Evolutionary conservation across 35 echinoderm and acorn worm species (phyloP).

Genomic region (Ophioderma brevispina): DNA sequence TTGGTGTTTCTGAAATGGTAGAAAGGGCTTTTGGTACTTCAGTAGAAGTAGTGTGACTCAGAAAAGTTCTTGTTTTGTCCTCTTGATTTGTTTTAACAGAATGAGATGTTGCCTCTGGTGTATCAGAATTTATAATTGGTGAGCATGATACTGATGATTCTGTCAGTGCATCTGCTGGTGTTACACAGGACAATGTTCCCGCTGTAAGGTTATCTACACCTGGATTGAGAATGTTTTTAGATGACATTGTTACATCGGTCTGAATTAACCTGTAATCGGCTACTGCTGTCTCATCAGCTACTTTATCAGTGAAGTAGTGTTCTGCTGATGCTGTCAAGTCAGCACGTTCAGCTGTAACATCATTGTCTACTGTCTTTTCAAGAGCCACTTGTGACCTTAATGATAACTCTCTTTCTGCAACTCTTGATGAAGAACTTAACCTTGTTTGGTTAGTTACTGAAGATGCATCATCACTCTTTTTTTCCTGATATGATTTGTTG

Average conservation of each 20-base stretch:
- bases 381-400: not conserved
- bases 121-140: not conserved
- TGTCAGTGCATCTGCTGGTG: not conserved
- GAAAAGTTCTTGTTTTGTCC: not conserved
- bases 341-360: not conserved
- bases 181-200: not conserved
- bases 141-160: not conserved
- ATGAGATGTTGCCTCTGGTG: not conserved
- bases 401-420: too few relatives aligned
- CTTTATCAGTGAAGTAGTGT: not conserved
- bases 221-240: not conserved
- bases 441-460: too few relatives aligned
- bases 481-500: too few relatives aligned
- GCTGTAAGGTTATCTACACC: not conserved
- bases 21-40: not conserved
- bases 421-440: too few relatives aligned
- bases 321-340: not conserved
- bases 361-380: not conserved
- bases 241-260: not conserved
- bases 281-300: not conserved
- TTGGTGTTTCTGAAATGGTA: not conserved
- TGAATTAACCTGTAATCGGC: not conserved
- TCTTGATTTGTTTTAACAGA: not conserved
- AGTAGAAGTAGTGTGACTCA: too few relatives aligned
- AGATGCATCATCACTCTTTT: too few relatives aligned